Evolutionary conservation across 1,140 invertebrate species (phyloP), one percentile per base, ranked within the genome.

Genomic region (Ceratina calcarata): DNA sequence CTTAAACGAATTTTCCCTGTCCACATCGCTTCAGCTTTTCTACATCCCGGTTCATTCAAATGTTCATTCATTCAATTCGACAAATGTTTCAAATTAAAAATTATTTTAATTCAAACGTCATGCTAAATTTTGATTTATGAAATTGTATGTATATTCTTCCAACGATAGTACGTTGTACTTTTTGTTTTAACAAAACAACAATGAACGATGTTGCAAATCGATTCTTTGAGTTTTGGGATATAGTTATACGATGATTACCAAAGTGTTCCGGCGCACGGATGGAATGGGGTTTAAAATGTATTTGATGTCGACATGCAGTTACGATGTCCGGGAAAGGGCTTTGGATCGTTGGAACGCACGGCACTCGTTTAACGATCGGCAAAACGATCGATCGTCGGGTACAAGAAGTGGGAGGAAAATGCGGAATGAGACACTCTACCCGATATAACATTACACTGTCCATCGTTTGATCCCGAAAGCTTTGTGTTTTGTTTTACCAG

Each of bases 291-390:
- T 78, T 82, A 85, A 86, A 86, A 72, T 76, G 83, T 69, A 71
- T 85, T 86, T 72, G 75, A 76, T 72, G 76, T 82, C 62, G 24
- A 53, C 74, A 57, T 53, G n/a, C 77, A 66, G 69, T 66, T 45
- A 58, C 68, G 71, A 6, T 64, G 49, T 61, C 57, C 61, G 58
- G 55, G 49, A 55, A 61, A 74, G 62, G 49, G 68, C 37, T 45
- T 81, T 74, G 32, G 76, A 76, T 37, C 45, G 57, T n/a, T 53
- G 80, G 57, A 82, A 58, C 55, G 71, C 64, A 20, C 27, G 70
- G 65, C 16, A 84, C 77, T 69, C 80, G 51, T 71, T 81, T 78
- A 73, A 76, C 80, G 83, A 85, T 85, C 74, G 51, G 27, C 60
- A 27, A 61, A 45, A 57, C 60, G 57, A 77, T 78, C 83, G 71